Conservation (phyloP, 1,140 invertebrate species). For the Euura lappo region DNA sequence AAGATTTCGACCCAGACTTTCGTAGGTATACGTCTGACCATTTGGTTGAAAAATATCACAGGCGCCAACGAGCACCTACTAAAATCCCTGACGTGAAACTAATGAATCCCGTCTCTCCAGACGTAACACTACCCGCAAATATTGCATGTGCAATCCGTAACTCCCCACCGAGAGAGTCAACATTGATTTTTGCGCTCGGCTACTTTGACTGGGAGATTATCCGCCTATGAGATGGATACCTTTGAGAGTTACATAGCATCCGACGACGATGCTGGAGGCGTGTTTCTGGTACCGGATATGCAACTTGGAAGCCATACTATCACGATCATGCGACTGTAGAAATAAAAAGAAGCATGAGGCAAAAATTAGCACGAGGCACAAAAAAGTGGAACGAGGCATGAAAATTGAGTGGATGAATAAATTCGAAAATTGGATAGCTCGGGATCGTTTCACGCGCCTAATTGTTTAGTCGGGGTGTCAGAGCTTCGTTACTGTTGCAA, state of each 20-base stretch:
- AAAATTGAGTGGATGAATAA: neutral
- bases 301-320: no score
- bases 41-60: no score
- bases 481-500: neutral
- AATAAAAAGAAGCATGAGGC: neutral
- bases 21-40: no score
- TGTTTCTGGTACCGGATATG: neutral
- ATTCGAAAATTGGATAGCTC: neutral
- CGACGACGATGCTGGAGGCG: neutral
- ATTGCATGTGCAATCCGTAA: neutral
- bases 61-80: no score
- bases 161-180: neutral
- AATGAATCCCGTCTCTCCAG: no score
- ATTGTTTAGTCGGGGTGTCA: neutral
- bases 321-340: no score
- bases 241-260: neutral
- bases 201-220: neutral
- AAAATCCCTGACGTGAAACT: no score
- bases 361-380: neutral
- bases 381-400: neutral
- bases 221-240: neutral
- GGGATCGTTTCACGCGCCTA: neutral
- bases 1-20: neutral
- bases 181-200: slow-evolving; percentile 4
- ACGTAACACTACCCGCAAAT: no score